Base-by-base conservation (phyloP, 1,140 invertebrate species). In the Aphidius ervi region DNA sequence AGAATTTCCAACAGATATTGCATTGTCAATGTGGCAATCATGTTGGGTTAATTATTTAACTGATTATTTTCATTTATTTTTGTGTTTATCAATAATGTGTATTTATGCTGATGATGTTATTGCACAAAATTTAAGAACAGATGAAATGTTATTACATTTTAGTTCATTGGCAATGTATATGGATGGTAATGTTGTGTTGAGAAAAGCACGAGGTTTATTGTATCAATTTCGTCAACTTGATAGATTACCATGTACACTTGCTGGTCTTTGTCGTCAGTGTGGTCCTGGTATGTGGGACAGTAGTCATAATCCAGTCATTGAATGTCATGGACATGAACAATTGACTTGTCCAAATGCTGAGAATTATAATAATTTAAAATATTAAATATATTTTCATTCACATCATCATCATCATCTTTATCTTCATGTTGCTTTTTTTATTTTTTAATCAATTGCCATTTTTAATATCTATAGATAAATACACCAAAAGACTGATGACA, bases 111-210 rank as follows among this genome's bases (percentile, higher is more conserved):
- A 94, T 69, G 92, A 95, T 75, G 92, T 96, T 42, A 89, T 96
- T 63, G 88, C 91, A 10, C 93, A 96, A 78, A 87, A 91, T 67
- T 79, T 97, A 6, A 86, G 92, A 64, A 89, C 93, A 16, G 94
- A 97, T 75, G 94, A 97, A 76, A 96, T 96, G 88, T 78, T 97
- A 23, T 78, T 97, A 16, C 91, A 97, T 76, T 98, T 98, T 74
- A 95, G 93, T 71, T 95, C 93, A 10, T 81, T 97, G 52, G 92
- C 94, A 31, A 95, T 95, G 89, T 95, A 96, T 72, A 97, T 98
- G 95, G 93, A 96, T 74, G 94, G 93, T 0, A 86, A 89, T 46
- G 76, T 96, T 10, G 93, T 97, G 45, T 79, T 96, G 7, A 84
- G 92, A 64, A 97, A 97, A 84, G 95, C 95, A 3, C 85, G 95